These are phyloP conservation scores for Misgurnus mizolepis DNA, from an alignment of 2,113 vertebrate species.

Conservation along the genomic window DNA sequence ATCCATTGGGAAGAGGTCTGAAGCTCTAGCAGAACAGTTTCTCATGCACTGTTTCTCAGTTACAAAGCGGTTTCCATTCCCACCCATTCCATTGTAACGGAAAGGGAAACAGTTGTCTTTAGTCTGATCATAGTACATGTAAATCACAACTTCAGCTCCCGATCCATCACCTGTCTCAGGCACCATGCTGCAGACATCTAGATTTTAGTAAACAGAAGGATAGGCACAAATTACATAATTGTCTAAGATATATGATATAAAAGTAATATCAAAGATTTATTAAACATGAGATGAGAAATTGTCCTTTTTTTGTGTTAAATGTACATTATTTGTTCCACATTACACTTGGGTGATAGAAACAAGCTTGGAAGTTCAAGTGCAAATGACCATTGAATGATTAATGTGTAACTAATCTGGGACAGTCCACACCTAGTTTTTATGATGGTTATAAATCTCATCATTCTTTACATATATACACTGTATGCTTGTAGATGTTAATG, in stretches of 20 bases:
- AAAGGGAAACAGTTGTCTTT: conserved; percentile 65
- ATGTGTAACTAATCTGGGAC: conserved; percentile 68
- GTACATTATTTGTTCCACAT: neutral
- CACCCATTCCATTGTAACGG: conserved; percentile 65
- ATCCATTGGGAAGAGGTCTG: conserved; percentile 59
- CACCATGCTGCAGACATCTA: conserved; percentile 61
- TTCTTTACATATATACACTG: too few species aligned
- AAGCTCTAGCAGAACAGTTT: conserved; percentile 66
- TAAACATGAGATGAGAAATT: too few species aligned
- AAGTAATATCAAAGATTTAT: neutral
- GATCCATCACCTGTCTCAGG: conserved; percentile 41
- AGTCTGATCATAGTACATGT: conserved; percentile 48
- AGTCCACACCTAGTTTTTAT: conserved; percentile 73
- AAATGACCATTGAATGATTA: conserved; percentile 38
- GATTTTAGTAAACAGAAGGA: conserved; percentile 38
- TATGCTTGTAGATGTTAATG: neutral
- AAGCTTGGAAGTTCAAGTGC: neutral
- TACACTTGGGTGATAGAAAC: neutral
- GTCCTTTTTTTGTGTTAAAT: too few species aligned
- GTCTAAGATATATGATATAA: too few species aligned
- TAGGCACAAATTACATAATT: neutral
- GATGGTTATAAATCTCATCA: conserved; percentile 61
- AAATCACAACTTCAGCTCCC: neutral
- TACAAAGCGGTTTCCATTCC: conserved; percentile 70
- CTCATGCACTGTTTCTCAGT: conserved; percentile 65